Evolutionary conservation across 2,888 invertebrate genomes (phyloP).

Genomic region (Ormyrus rosae): DNA sequence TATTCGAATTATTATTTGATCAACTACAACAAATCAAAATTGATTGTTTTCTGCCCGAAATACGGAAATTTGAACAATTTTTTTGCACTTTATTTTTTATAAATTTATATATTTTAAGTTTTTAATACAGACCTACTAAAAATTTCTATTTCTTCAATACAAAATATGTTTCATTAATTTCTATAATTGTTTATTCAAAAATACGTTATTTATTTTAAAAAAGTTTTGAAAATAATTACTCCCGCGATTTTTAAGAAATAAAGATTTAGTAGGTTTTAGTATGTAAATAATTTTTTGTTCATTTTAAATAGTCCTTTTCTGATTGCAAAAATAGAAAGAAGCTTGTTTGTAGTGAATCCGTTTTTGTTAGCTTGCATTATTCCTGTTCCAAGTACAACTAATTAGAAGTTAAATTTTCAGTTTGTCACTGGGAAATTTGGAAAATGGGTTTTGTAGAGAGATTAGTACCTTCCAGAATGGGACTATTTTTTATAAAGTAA

Average conservation of each 20-base stretch:
- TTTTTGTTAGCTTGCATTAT: conserved; percentile 32
- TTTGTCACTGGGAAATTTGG: conserved; percentile 30
- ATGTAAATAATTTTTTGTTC: conserved; percentile 40
- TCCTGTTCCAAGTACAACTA: conserved; percentile 38
- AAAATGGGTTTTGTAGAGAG: conserved; percentile 41
- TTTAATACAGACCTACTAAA: conserved; percentile 24
- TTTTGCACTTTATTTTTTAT: conserved; percentile 15
- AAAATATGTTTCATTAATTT: conserved; percentile 4
- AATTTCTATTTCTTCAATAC: conserved; percentile 31
- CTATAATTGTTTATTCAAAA: too few species aligned
- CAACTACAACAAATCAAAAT: background rate
- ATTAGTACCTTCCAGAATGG: conserved; percentile 54
- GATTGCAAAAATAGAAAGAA: conserved; percentile 35
- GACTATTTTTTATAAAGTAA: conserved; percentile 54
- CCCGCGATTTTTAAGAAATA: conserved; percentile 12
- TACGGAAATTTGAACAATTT: background rate
- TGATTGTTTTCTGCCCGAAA: background rate
- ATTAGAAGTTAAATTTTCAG: conserved; percentile 10
- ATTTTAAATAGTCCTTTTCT: conserved; percentile 48
- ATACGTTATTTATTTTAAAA: background rate
- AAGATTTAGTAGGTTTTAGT: conserved; percentile 29
- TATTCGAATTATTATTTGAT: background rate
- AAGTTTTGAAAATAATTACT: background rate
- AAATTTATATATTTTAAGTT: conserved; percentile 6
- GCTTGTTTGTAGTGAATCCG: conserved; percentile 16